Evolutionary conservation across 2,888 invertebrate species (phyloP).

Genomic region (Callyntrura sp.): DNA sequence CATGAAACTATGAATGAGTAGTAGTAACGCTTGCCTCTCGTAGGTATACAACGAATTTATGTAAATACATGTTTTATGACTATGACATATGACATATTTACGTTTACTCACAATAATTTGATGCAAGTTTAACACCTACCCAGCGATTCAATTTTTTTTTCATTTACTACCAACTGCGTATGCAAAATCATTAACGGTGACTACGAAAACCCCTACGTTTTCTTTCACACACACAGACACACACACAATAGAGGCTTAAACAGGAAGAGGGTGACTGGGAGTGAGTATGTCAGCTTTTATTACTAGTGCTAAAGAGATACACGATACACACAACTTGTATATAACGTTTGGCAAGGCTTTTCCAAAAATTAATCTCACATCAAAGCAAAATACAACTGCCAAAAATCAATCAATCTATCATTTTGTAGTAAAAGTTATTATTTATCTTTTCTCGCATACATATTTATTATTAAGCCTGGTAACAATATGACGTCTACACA

Average conservation of each 20-base stretch:
- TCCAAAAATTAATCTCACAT: conserved; percentile 61
- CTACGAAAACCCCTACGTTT: conserved; percentile 6
- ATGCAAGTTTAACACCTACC: conserved; percentile 70
- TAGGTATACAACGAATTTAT: background rate
- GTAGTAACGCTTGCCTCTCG: background rate
- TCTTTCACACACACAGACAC: background rate
- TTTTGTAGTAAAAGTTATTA: background rate
- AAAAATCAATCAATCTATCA: conserved; percentile 36
- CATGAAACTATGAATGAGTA: conserved; percentile 40
- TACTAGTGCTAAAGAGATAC: conserved; percentile 57
- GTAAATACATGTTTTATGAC: conserved; percentile 10
- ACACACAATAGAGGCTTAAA: conserved; percentile 17
- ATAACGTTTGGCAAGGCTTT: conserved; percentile 56
- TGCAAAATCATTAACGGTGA: background rate
- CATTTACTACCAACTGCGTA: background rate
- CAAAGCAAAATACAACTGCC: conserved; percentile 31
- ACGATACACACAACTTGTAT: conserved; percentile 48
- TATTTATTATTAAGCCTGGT: background rate
- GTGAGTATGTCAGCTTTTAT: conserved; percentile 42
- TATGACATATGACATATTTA: conserved; percentile 36
- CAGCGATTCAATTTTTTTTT: conserved; percentile 25
- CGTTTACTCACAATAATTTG: conserved; percentile 51
- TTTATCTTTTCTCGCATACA: background rate
- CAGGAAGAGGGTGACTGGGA: conserved; percentile 21
- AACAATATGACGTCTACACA: too few relatives aligned